Evolutionary conservation across 2,113 vertebrate genomes (phyloP).

Genomic region (Gymnogyps californianus): DNA sequence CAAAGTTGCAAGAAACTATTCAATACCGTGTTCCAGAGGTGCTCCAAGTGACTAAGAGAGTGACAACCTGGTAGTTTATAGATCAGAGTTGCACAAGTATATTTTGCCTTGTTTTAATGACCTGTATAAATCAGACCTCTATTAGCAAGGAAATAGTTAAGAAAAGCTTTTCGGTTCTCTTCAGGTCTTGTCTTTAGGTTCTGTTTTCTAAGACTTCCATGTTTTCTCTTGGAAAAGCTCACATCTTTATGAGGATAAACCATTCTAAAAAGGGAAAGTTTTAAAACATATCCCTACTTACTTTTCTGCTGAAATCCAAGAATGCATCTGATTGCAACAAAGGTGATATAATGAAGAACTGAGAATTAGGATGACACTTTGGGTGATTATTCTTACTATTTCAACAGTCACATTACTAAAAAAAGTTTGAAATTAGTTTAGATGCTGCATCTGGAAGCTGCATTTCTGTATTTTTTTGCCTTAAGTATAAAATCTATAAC

Average conservation of each 20-base stretch:
- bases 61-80: background rate
- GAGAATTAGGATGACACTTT: background rate
- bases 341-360: background rate
- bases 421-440: background rate
- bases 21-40: background rate
- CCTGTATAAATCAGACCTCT: background rate
- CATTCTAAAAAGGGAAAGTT: background rate
- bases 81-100: background rate
- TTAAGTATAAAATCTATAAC: background rate
- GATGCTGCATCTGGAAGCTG: background rate
- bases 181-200: background rate
- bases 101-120: background rate
- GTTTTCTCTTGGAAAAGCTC: background rate
- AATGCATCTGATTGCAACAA: background rate
- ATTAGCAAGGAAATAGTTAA: background rate
- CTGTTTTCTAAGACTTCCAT: background rate
- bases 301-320: background rate
- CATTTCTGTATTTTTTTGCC: background rate
- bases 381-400: background rate
- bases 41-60: background rate
- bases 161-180: background rate
- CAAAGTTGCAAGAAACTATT: background rate
- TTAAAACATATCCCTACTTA: background rate
- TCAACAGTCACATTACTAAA: background rate
- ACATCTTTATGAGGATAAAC: background rate